These are phyloP conservation scores for Drosophila nr. perissopoda DNA, from an alignment of 2,888 invertebrate genomes.

Conservation along the genomic window DNA sequence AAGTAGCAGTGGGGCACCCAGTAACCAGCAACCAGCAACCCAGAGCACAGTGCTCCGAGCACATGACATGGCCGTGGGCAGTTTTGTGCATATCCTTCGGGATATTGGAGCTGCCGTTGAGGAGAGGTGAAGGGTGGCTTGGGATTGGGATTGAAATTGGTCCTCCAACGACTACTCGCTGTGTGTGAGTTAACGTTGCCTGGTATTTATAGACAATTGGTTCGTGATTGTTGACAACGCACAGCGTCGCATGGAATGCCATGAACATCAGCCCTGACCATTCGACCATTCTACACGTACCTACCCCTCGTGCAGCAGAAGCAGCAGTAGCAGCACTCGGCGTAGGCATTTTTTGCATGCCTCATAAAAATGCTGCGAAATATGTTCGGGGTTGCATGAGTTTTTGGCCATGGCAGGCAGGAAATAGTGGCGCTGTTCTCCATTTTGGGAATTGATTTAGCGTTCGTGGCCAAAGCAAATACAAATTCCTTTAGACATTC, in stretches of 20 bases:
- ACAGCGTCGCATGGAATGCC: constrained; percentile 63
- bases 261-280: constrained; percentile 46
- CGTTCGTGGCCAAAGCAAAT: constrained; percentile 37
- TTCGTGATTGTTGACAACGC: constrained; percentile 80
- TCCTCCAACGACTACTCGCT: constrained; percentile 25
- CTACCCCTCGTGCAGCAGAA: neutral
- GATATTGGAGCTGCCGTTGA: constrained; percentile 12
- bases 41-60: constrained; percentile 18
- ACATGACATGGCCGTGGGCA: constrained; percentile 36
- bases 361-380: constrained; percentile 76
- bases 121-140: neutral
- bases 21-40: constrained; percentile 1
- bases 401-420: constrained; percentile 55
- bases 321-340: constrained; percentile 25
- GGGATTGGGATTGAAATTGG: constrained; percentile 4
- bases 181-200: constrained; percentile 66
- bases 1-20: constrained; percentile 67
- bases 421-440: constrained; percentile 61
- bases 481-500: constrained; percentile 38
- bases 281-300: constrained; percentile 17
- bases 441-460: constrained; percentile 62
- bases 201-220: constrained; percentile 81
- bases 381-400: constrained; percentile 56
- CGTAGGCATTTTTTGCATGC: constrained; percentile 67
- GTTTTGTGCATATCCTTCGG: constrained; percentile 49